Evolutionary conservation across 2,888 invertebrate species (phyloP), one percentile per base, ranked within the genome.

Genomic region (Synergus japonicus): DNA sequence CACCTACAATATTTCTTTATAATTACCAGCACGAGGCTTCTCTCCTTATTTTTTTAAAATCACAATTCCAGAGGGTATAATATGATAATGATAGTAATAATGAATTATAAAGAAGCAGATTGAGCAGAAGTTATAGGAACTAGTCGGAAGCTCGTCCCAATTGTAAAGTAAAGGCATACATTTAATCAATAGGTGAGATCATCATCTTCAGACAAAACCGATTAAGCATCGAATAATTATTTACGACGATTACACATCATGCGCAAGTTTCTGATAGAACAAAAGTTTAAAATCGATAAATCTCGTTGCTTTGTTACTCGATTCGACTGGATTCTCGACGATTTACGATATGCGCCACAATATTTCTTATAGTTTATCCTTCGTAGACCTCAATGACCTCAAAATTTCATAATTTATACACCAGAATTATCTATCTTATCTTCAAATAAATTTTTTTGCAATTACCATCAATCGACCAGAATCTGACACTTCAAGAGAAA

Each of bases 251-350:
- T 64, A 67, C 66, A 65, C 80, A 76, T 79, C 76, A 54, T 60
- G 69, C 81, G 60, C 82, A 81, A 80, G 60, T 77, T 60, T 80
- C 76, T 76, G n/a, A 78, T 44, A 69, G 77, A 78, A 83, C 76
- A 79, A 80, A 81, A 76, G 64, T 54, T 44, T 58, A 65, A 67
- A 77, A 80, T 78, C 78, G 79, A 83, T 83, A 83, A 83, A 83
- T 83, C 81, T 77, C 79, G 76, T 78, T 44, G 79, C 73, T 79
- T 81, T 81, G 83, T 83, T 80, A 83, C 77, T 79, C 79, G 83
- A 83, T 81, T 79, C 73, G 67, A 80, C 2, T 78, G 77, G 67
- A 80, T 79, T 79, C 78, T 12, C 49, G 77, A 76, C 67, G 77
- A 82, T 82, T 82, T 79, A 81, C 60, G 22, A 60, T 60, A 12